These are phyloP conservation scores for Drosophila azteca DNA, from an alignment of 1,140 invertebrate species.

Conservation along the genomic window DNA sequence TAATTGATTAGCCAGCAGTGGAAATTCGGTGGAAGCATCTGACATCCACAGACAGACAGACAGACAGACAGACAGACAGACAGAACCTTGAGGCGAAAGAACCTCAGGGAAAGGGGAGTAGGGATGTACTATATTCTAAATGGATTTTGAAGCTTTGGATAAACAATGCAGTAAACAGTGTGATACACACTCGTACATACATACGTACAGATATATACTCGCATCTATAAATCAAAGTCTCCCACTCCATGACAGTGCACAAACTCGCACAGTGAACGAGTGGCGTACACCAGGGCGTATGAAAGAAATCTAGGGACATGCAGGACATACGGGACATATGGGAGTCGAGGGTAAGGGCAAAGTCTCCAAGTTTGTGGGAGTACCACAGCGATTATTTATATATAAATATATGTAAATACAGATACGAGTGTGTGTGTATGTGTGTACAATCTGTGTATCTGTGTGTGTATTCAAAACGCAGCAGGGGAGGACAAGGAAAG, in stretches of 20 bases:
- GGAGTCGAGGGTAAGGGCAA: not conserved
- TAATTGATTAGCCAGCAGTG: slow-evolving; percentile 65
- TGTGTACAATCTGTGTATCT: slow-evolving; percentile 7
- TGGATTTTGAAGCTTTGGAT: slow-evolving; percentile 41
- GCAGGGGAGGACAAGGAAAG: slow-evolving; percentile 30
- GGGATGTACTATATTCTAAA: slow-evolving; percentile 3
- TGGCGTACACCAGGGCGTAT: too few relatives aligned
- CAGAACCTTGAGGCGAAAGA: not conserved
- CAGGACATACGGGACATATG: too few relatives aligned
- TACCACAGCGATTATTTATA: slow-evolving; percentile 29
- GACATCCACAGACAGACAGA: not conserved
- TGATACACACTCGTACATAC: slow-evolving; percentile 10
- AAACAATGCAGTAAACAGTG: slow-evolving; percentile 30
- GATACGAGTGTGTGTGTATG: not conserved
- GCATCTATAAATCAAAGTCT: slow-evolving; percentile 38
- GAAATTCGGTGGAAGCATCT: slow-evolving; percentile 5
- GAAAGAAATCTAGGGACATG: too few relatives aligned
- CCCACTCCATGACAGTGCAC: slow-evolving; percentile 5
- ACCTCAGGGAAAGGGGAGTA: not conserved
- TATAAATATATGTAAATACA: not conserved
- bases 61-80: too few relatives aligned
- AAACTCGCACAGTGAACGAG: not conserved
- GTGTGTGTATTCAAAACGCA: slow-evolving; percentile 44
- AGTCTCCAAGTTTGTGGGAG: not conserved
- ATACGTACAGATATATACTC: too few relatives aligned